Conservation (phyloP, 2,797 vertebrate species). For the Acanthornis magna region DNA sequence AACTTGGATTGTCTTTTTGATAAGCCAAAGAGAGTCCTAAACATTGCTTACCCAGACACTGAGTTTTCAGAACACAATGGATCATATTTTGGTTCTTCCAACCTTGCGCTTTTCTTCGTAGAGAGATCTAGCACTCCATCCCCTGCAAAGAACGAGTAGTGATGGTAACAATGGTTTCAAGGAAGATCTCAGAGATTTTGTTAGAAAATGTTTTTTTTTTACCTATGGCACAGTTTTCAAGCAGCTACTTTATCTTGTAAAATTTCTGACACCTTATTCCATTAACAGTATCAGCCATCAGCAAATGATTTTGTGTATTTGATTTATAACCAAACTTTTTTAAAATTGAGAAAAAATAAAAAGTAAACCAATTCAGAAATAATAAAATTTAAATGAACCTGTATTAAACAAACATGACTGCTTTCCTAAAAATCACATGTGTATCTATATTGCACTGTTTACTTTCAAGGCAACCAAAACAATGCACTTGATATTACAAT, state of each 20-base stretch:
- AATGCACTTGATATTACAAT: not conserved
- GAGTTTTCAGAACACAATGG: slow-evolving; percentile 82
- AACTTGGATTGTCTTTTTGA: slow-evolving; percentile 28
- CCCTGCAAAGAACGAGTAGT: slow-evolving; percentile 75
- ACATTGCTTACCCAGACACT: slow-evolving; percentile 87
- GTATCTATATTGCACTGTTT: not conserved
- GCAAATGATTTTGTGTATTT: not conserved
- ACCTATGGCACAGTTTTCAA: not conserved
- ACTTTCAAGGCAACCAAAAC: not conserved
- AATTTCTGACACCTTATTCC: not conserved
- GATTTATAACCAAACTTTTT: not conserved
- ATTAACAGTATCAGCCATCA: not conserved
- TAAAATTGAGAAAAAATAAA: not conserved
- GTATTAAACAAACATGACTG: not conserved
- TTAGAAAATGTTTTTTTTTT: not conserved
- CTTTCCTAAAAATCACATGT: not conserved
- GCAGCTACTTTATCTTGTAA: not conserved
- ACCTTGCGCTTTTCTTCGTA: slow-evolving; percentile 84
- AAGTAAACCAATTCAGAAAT: not conserved
- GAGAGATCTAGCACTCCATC: slow-evolving; percentile 98
- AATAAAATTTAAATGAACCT: not conserved
- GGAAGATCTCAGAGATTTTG: not conserved
- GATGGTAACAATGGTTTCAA: slow-evolving; percentile 20
- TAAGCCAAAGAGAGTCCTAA: slow-evolving; percentile 59
- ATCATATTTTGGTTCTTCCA: slow-evolving; percentile 80